Evolutionary conservation across 1,140 invertebrate genomes (phyloP).

Genomic region (Trissolcus basalis): DNA sequence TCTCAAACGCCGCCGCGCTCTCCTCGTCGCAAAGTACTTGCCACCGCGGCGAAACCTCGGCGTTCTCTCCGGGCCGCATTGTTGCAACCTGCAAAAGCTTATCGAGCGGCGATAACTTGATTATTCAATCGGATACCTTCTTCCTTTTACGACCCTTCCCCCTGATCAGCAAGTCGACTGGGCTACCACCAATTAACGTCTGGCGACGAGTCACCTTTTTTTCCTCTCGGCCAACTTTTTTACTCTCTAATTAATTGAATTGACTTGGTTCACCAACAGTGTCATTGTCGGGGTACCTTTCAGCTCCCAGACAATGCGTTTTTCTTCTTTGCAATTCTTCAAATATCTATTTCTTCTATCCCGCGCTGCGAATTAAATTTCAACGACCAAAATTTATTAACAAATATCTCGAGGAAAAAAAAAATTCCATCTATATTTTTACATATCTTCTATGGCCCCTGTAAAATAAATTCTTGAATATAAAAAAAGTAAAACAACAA

Average conservation of each 20-base stretch:
- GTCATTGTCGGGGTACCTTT: too few species aligned
- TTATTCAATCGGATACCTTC: constrained; percentile 10
- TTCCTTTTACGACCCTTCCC: neutral
- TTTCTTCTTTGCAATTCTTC: neutral
- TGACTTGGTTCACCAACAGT: neutral
- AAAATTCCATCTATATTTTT: too few species aligned
- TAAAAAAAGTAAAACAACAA: too few species aligned
- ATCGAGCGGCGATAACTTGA: constrained; percentile 1
- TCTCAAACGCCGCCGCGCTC: constrained; percentile 52
- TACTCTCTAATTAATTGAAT: constrained; percentile 61
- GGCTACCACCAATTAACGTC: constrained; percentile 41
- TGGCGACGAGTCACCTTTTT: constrained; percentile 31
- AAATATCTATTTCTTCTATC: too few species aligned
- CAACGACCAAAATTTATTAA: too few species aligned
- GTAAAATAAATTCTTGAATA: too few species aligned
- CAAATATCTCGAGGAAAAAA: too few species aligned
- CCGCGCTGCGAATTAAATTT: too few species aligned
- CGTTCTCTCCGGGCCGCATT: neutral
- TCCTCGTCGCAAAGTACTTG: neutral
- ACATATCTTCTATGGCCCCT: neutral
- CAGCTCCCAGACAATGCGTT: neutral
- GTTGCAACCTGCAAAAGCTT: neutral
- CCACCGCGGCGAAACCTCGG: too few species aligned
- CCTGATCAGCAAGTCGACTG: constrained; percentile 30
- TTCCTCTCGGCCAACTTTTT: constrained; percentile 18